Evolutionary conservation across 2,888 invertebrate species (phyloP), one percentile per base, ranked within the genome.

Genomic region (Odiellus spinosus): DNA sequence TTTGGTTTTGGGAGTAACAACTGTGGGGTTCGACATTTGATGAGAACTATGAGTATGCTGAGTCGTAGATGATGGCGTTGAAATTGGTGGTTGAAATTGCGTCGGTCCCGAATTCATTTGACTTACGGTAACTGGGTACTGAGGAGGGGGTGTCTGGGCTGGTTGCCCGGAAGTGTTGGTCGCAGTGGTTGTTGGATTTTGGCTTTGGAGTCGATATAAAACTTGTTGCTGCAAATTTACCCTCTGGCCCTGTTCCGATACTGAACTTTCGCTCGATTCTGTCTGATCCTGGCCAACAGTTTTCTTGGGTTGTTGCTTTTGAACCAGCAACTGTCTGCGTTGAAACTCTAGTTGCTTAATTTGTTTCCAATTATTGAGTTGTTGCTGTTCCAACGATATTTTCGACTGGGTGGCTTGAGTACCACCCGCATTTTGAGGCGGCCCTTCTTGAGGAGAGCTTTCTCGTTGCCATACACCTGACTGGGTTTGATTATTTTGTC

Each of bases 1-100:
- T 71, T 93, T 95, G 3, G 90, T 87, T 68, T 87, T 87, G 1
- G 82, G 77, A 2, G 15, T 38, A 38, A 38, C 38, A 10, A 26
- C 26, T 26, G 26, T 26, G 5, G 26, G 5, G 26, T 26, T 26
- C 8, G 26, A 26, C 8, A 26, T 26, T 8, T 4, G 26, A 26
- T 38, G 38, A 38, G 38, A 15, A 38, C 3, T 18, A 38, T 15
- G 18, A 3, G 10, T 15, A 10, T 8, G 8, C 10, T 11, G 41
- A 4, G 34, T 38, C 6, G 35, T 36, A 36, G 42, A 19, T 15
- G 46, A 54, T 35, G 52, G 50, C 26, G 51, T 49, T 35, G 47
- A 50, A 20, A 46, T 35, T 17, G 8, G 17, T 18, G 10, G 38
- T 38, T 38, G 38, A 38, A 38, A 8, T 19, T 14, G n/a, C 17